Conservation (phyloP, 2,888 invertebrate genomes). For the Drosophila atripex region DNA sequence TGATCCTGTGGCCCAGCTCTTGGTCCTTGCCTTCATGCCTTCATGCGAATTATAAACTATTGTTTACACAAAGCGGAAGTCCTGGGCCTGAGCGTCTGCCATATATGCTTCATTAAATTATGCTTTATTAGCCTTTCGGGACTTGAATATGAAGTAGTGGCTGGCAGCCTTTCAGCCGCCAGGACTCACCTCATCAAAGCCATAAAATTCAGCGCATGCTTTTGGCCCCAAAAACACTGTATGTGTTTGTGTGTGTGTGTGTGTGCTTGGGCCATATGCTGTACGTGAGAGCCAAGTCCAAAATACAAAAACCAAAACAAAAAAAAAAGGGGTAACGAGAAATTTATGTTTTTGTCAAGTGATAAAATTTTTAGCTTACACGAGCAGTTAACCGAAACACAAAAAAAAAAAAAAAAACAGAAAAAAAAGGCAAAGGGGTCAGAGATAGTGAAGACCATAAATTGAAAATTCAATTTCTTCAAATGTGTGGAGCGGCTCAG, state of each 20-base stretch:
- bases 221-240: conserved; percentile 1
- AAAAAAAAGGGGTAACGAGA: conserved; percentile 48
- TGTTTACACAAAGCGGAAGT: conserved; percentile 79
- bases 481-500: conserved; percentile 37
- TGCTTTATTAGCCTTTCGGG: conserved; percentile 82
- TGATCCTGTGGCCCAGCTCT: not conserved
- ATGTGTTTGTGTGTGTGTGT: too few species aligned
- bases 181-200: conserved; percentile 36
- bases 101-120: conserved; percentile 81
- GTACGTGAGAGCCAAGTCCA: conserved; percentile 5
- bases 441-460: conserved; percentile 75
- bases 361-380: conserved; percentile 81
- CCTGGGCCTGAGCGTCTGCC: conserved; percentile 66
- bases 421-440: conserved; percentile 32
- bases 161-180: conserved; percentile 15
- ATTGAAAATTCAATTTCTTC: conserved; percentile 80
- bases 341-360: conserved; percentile 81
- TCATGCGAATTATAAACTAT: conserved; percentile 77
- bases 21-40: conserved; percentile 1
- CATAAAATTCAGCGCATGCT: conserved; percentile 61
- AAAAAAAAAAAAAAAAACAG: not conserved
- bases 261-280: not conserved
- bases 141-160: conserved; percentile 79
- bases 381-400: conserved; percentile 64
- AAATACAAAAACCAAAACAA: not conserved